These are phyloP conservation scores for Heterodera schachtii DNA, from an alignment of 1,140 invertebrate genomes.

Conservation along the genomic window DNA sequence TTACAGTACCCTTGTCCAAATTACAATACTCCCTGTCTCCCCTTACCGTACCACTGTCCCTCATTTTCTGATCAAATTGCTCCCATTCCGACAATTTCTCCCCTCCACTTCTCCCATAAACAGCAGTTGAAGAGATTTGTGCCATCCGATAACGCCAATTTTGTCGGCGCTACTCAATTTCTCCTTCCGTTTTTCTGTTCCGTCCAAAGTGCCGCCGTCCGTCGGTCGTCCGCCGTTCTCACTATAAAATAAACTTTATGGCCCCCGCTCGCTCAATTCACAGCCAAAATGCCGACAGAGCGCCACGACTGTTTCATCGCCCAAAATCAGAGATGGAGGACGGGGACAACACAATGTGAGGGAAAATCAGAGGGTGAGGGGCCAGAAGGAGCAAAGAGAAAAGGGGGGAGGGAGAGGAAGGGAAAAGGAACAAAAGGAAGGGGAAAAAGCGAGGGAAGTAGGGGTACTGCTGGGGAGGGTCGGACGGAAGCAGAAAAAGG, in stretches of 20 bases:
- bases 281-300: not conserved
- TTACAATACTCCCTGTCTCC: not conserved
- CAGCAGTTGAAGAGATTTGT: not conserved
- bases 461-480: too few relatives aligned
- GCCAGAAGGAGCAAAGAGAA: too few relatives aligned
- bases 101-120: not conserved
- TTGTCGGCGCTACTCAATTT: not conserved
- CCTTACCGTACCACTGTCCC: not conserved
- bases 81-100: not conserved
- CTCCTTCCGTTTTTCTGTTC: not conserved
- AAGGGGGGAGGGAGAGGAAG: too few relatives aligned
- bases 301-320: not conserved
- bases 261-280: not conserved
- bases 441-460: too few relatives aligned
- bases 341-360: not conserved
- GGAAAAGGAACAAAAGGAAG: too few relatives aligned
- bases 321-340: not conserved
- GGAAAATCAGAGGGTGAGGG: not conserved
- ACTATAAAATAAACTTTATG: constrained; percentile 5
- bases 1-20: not conserved
- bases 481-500: too few relatives aligned
- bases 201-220: not conserved
- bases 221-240: not conserved
- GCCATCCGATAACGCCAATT: not conserved
- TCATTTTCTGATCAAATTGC: not conserved